Base-by-base conservation (phyloP, 2,888 invertebrate genomes). In the Drosophila algonquin region DNA sequence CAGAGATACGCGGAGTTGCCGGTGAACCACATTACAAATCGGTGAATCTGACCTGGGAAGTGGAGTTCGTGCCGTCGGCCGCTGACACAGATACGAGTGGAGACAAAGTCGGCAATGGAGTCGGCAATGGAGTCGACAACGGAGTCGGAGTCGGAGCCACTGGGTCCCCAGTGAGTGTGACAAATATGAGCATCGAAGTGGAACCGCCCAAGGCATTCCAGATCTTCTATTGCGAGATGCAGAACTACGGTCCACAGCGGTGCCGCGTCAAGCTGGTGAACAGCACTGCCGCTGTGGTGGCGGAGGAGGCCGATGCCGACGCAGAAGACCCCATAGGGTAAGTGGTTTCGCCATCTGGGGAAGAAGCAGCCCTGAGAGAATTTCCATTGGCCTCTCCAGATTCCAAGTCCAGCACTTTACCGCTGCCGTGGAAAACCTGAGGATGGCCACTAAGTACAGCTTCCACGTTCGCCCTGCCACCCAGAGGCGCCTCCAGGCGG, bases 401-500 rank as follows among this genome's bases (percentile, higher is more conserved):
- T 73, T 89, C 12, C 90, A 92, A 50, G 77, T 90, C 44, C 92
- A 92, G 51, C 91, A 92, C 58, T 96, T 94, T 90, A 93, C 93
- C 44, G 93, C 95, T 0, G 94, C 94, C 56, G 94, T 96, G 67
- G 94, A 94, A 30, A 96, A 96, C 57, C 93, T 97, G 59, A 93
- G 96, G 64, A 96, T 96, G 96, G 95, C 96, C 56, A 96, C 96
- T 54, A 96, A 95, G 47, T 97, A 97, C 90, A 95, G 96, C 55
- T 95, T 96, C 90, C 95, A 96, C 92, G 95, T 96, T 35, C 94
- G 94, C 55, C 94, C 95, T 1, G 69, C 76, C 18, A 57, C 57
- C 8, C 73, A 93, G 78, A 93, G 93, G 18, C 93, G 93, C 50
- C 59, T 50, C 32, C 79, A 80, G 16, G 56, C 54, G 64, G 67